Conservation (phyloP, 2,888 invertebrate genomes). For the Ennomos erosarius region DNA sequence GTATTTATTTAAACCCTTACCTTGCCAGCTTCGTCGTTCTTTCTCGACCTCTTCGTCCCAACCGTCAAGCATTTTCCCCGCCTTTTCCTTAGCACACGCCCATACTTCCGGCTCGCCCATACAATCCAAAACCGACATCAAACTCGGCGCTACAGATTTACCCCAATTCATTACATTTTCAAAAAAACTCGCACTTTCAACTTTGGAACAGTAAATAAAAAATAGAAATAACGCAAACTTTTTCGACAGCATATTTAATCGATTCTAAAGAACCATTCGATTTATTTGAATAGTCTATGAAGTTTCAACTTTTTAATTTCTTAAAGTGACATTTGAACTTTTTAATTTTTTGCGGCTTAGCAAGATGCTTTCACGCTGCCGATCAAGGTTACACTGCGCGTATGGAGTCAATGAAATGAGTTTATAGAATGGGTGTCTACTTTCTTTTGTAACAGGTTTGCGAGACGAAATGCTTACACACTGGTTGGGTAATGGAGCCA, state of each 20-base stretch:
- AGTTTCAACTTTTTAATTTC: constrained; percentile 31
- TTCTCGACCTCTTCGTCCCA: constrained; percentile 70
- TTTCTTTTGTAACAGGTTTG: constrained; percentile 64
- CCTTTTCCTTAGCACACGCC: constrained; percentile 83
- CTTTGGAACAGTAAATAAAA: constrained; percentile 55
- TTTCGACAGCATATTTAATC: constrained; percentile 56
- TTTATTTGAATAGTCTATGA: constrained; percentile 20
- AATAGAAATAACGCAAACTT: constrained; percentile 46
- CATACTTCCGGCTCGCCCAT: constrained; percentile 78
- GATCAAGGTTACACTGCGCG: constrained; percentile 66
- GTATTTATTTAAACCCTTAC: constrained; percentile 61
- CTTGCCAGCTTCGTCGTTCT: constrained; percentile 72
- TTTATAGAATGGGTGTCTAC: constrained; percentile 51
- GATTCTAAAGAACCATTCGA: not conserved
- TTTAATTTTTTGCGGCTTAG: constrained; percentile 42
- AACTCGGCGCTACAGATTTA: constrained; percentile 77
- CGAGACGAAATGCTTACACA: constrained; percentile 36
- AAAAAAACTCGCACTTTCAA: constrained; percentile 66
- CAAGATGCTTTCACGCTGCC: constrained; percentile 20
- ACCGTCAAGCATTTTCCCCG: constrained; percentile 78
- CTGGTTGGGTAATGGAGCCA: constrained; percentile 11
- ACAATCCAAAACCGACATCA: constrained; percentile 83
- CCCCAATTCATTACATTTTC: constrained; percentile 73
- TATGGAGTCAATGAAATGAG: constrained; percentile 43
- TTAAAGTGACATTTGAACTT: constrained; percentile 36